Base-by-base conservation (phyloP, 2,888 invertebrate species). In the Crepidodera aurea region DNA sequence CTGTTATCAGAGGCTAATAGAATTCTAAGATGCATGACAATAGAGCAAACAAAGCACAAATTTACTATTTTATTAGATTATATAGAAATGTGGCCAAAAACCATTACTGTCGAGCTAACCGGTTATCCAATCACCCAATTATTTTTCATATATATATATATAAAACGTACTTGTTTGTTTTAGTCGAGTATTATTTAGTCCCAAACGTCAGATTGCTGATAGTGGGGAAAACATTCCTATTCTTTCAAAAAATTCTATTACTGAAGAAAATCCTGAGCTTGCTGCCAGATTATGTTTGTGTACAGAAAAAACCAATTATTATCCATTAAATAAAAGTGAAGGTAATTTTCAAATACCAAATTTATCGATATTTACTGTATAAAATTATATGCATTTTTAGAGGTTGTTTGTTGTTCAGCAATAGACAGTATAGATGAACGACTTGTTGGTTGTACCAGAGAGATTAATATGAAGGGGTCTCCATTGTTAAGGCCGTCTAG, bases 401-500 rank as follows among this genome's bases (percentile, higher is more conserved):
- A 87, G 64, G 82, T 85, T 4, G 82, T 87, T 16, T 88, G 87
- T 79, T 93, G 93, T 78, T 89, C 88, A 71, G 93, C 92, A 16
- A 85, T 92, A 29, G 93, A 93, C 79, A 84, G 87, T 59, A 87
- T 92, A 55, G 91, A 90, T 69, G 89, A 88, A 10, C 85, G 88
- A 62, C 83, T 90, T 39, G 87, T 94, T 58, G 94, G 94, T 0
- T 96, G 95, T 78, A 91, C 90, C 69, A 92, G 92, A 79, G 83
- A 86, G 66, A 85, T 87, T 60, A 83, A 82, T 68, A 80, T 80
- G 50, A 83, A 82, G 39, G 83, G 84, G 42, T 84, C 85, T 13
- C 83, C 89, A 42, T 82, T 92, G 76, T 77, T 88, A 32, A 84
- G 92, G 15, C 88, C 91, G 5, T 91, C 92, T 19, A 86, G 86